phyloP scores from a whole-genome alignment of 2,888 invertebrate genomes.

The Ochropleura plecta region DNA sequence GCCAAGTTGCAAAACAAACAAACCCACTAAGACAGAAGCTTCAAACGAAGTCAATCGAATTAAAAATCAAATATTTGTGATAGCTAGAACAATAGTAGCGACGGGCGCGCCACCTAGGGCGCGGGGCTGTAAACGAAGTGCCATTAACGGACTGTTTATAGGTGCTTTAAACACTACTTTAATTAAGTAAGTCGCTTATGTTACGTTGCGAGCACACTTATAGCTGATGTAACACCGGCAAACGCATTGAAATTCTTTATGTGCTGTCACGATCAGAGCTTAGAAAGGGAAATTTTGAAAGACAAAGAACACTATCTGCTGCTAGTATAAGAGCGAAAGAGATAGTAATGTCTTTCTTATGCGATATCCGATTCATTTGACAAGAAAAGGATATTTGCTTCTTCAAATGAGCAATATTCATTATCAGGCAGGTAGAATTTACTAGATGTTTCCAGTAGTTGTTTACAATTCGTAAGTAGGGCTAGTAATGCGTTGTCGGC shows the following conservation, averaged over 20 bases:
- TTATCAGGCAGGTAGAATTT: constrained; percentile 34
- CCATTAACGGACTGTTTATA: constrained; percentile 84
- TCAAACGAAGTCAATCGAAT: constrained; percentile 30
- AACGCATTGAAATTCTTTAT: constrained; percentile 46
- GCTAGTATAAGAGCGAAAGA: constrained; percentile 5
- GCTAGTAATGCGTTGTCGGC: constrained; percentile 46
- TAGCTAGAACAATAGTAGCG: constrained; percentile 54
- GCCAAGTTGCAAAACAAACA: not conserved
- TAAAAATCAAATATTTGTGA: constrained; percentile 47
- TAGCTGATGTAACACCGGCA: constrained; percentile 44
- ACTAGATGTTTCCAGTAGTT: constrained; percentile 40
- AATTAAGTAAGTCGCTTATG: constrained; percentile 79
- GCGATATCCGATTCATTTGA: not conserved
- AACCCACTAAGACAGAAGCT: constrained; percentile 8
- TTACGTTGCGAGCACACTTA: constrained; percentile 43
- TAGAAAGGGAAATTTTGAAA: constrained; percentile 45
- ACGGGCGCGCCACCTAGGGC: constrained; percentile 82
- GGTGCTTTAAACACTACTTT: constrained; percentile 83
- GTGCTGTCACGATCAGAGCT: constrained; percentile 36
- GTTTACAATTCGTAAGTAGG: constrained; percentile 44
- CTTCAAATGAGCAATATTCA: not conserved
- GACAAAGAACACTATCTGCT: constrained; percentile 16
- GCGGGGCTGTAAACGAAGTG: constrained; percentile 79
- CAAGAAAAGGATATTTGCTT: not conserved
- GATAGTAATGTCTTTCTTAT: constrained; percentile 18